These are phyloP conservation scores for Stenotaenia linearis DNA, from an alignment of 2,888 invertebrate species.

Conservation along the genomic window DNA sequence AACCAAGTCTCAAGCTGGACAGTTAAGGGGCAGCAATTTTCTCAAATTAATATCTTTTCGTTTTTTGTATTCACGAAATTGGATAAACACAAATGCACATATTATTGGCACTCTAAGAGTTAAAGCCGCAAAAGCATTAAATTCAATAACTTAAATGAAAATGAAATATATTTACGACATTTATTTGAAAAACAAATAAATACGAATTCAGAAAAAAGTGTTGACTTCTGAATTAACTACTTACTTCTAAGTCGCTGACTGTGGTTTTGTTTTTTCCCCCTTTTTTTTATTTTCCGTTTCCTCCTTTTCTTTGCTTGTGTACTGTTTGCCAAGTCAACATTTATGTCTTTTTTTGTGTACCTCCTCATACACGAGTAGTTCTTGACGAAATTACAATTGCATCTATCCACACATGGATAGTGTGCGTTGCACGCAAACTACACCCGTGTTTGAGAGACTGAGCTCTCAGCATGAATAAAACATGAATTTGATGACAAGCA, in stretches of 20 bases:
- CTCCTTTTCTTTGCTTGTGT: neutral
- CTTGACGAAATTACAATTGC: constrained; percentile 21
- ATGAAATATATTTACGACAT: neutral
- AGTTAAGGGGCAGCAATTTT: too few relatives aligned
- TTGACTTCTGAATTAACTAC: neutral
- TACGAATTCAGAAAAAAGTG: neutral
- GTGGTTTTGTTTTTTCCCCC: neutral
- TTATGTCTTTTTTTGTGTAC: neutral
- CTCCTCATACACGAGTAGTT: neutral
- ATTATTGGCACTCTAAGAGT: too few relatives aligned
- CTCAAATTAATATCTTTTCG: too few relatives aligned
- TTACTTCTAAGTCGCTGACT: neutral
- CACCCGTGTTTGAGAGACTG: neutral
- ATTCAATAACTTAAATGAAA: too few relatives aligned
- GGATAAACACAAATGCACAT: too few relatives aligned
- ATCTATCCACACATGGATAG: neutral
- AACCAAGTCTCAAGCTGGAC: too few relatives aligned
- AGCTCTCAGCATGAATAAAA: constrained; percentile 2
- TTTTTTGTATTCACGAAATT: too few relatives aligned
- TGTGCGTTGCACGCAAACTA: neutral
- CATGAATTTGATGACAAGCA: neutral
- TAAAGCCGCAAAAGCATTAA: too few relatives aligned
- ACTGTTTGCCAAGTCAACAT: neutral
- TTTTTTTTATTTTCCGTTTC: neutral
- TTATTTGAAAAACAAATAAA: neutral